These are phyloP conservation scores for Melanostigma gelatinosum DNA, from an alignment of 2,113 vertebrate species.

Conservation along the genomic window DNA sequence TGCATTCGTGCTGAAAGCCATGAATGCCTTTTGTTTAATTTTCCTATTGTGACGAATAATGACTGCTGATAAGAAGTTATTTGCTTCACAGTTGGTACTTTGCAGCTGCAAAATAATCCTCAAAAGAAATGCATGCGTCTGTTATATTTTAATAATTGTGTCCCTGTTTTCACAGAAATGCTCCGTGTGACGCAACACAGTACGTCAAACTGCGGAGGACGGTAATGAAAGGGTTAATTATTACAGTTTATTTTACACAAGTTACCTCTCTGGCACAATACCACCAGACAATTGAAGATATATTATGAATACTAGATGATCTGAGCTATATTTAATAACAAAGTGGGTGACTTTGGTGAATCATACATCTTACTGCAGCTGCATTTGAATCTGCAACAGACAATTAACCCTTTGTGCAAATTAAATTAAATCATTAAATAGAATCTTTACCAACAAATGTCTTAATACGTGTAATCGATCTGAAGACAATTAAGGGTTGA, in stretches of 20 bases:
- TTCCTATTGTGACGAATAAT: too few species aligned
- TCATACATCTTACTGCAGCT: fast-evolving
- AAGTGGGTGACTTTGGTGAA: not conserved
- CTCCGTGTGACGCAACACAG: not conserved
- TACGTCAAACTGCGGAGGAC: not conserved
- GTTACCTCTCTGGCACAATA: not conserved
- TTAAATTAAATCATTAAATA: not conserved
- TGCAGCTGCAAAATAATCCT: not conserved
- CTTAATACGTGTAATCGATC: fast-evolving
- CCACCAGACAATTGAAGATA: not conserved
- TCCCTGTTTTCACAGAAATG: constrained; percentile 40
- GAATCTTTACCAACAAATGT: not conserved
- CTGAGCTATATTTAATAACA: not conserved
- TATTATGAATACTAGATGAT: fast-evolving
- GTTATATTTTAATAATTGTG: not conserved
- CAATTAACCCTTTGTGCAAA: constrained; percentile 43
- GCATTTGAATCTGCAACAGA: not conserved
- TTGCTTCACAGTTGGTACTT: not conserved
- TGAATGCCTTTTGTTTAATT: too few species aligned
- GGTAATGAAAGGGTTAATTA: constrained; percentile 74
- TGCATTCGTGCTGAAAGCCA: not conserved
- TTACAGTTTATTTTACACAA: not conserved
- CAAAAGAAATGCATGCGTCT: not conserved
- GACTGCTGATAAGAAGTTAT: fast-evolving
- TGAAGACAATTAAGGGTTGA: not conserved